Evolutionary conservation across 2,113 vertebrate species (phyloP).

Genomic region (Menura novaehollandiae): DNA sequence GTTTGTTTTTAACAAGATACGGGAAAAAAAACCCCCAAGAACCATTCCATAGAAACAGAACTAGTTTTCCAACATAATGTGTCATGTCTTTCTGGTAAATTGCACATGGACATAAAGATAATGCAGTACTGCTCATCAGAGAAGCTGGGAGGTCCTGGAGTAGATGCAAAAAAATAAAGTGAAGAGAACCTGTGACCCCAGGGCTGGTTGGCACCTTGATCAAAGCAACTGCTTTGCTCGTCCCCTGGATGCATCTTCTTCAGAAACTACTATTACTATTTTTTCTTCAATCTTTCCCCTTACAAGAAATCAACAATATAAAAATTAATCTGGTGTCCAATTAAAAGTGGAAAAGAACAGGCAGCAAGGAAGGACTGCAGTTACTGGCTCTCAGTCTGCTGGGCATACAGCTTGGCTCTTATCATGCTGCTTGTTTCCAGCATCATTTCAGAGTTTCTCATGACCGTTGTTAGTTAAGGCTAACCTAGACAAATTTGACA

Average conservation of each 20-base stretch:
- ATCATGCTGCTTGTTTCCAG: rapidly evolving
- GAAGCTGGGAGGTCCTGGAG: background rate
- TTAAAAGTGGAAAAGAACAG: background rate
- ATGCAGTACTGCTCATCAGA: background rate
- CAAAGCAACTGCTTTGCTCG: background rate
- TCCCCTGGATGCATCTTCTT: background rate
- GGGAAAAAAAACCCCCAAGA: background rate
- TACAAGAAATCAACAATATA: background rate
- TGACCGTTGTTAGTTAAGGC: background rate
- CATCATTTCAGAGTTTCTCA: background rate
- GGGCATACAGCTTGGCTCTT: background rate
- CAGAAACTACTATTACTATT: background rate
- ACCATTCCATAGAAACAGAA: background rate
- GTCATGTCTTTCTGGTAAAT: background rate
- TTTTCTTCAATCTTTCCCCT: background rate
- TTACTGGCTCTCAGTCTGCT: background rate
- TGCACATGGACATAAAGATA: background rate
- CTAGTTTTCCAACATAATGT: background rate
- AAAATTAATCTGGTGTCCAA: background rate
- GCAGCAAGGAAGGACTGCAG: background rate
- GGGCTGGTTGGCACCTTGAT: background rate
- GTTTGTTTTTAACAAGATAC: background rate
- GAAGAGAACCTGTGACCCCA: background rate
- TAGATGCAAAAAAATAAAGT: background rate
- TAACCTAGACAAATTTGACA: background rate